phyloP scores from a whole-genome alignment of 2,888 invertebrate species.

The Drosophila aldrichi region DNA sequence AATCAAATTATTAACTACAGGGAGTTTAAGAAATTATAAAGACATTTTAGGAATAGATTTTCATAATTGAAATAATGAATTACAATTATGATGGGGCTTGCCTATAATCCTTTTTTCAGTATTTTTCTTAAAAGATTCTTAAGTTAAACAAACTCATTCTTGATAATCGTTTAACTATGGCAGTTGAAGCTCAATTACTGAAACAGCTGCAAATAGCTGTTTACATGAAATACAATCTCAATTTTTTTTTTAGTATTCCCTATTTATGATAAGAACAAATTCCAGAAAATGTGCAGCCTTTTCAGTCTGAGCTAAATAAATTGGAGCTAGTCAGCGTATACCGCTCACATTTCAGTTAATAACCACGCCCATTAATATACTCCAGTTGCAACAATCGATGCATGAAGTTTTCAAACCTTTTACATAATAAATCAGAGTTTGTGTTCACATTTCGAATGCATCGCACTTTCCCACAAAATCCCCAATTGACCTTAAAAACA shows the following conservation, averaged over 20 bases:
- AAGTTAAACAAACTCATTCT: too few relatives aligned
- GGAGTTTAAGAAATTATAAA: background rate
- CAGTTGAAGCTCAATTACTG: too few relatives aligned
- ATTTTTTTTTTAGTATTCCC: background rate
- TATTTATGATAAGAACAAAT: background rate
- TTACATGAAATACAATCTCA: too few relatives aligned
- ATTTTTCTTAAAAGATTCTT: too few relatives aligned
- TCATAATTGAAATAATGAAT: too few relatives aligned
- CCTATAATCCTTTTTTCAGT: too few relatives aligned
- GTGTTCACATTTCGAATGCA: slow-evolving; percentile 8
- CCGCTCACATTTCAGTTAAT: background rate
- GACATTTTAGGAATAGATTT: too few relatives aligned
- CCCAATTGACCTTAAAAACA: slow-evolving; percentile 27
- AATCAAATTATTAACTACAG: background rate
- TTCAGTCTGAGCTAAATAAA: background rate
- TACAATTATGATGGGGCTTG: too few relatives aligned
- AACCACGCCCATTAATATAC: slow-evolving; percentile 18
- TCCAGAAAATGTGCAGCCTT: background rate
- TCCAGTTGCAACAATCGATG: background rate
- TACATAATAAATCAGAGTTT: slow-evolving; percentile 47
- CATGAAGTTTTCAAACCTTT: slow-evolving; percentile 1
- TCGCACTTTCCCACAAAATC: slow-evolving; percentile 19
- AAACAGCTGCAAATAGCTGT: background rate
- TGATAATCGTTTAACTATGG: too few relatives aligned
- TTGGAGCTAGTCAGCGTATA: background rate